These are phyloP conservation scores for Aleiodes sp. DNA, from an alignment of 1,140 invertebrate species.

Conservation along the genomic window DNA sequence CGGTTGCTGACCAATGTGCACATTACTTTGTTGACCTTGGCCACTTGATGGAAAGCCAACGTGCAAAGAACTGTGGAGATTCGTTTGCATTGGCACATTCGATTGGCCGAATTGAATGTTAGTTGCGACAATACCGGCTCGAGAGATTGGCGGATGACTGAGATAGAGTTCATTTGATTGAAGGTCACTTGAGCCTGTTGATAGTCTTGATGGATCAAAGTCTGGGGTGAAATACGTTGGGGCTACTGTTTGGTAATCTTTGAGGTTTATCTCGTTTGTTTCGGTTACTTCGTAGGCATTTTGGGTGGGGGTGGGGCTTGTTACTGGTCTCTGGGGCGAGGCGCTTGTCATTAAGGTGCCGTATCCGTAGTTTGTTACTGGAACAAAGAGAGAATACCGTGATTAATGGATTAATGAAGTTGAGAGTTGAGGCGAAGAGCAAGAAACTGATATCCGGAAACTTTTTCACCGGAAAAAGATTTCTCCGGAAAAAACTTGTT, in stretches of 20 bases:
- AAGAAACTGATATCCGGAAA: too few species aligned
- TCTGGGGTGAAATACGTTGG: constrained; percentile 46
- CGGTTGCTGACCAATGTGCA: neutral
- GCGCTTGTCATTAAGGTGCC: constrained; percentile 38
- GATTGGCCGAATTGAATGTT: constrained; percentile 49
- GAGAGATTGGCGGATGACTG: constrained; percentile 42
- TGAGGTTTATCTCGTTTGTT: constrained; percentile 44
- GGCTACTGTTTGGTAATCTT: constrained; percentile 43
- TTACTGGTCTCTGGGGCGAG: constrained; percentile 41
- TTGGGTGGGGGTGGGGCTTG: constrained; percentile 40
- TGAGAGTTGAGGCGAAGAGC: too few species aligned
- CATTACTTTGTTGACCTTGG: constrained; percentile 30
- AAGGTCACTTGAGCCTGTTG: constrained; percentile 43
- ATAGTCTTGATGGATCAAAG: constrained; percentile 45
- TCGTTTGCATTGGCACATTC: constrained; percentile 53
- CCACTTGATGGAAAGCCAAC: constrained; percentile 47
- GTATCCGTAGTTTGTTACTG: constrained; percentile 39
- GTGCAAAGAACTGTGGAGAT: constrained; percentile 54
- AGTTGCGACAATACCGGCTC: constrained; percentile 38
- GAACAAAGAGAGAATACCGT: neutral
- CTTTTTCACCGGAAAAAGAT: too few species aligned
- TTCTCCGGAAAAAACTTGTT: too few species aligned
- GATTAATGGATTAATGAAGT: too few species aligned
- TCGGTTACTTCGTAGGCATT: constrained; percentile 58
- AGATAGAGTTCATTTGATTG: constrained; percentile 50